Percentiles rank a stretch among this genome's conserved stretches.
Evolutionary conservation across 1,140 invertebrate genomes (phyloP).

Genomic region (Acyrthosiphon pisum): DNA sequence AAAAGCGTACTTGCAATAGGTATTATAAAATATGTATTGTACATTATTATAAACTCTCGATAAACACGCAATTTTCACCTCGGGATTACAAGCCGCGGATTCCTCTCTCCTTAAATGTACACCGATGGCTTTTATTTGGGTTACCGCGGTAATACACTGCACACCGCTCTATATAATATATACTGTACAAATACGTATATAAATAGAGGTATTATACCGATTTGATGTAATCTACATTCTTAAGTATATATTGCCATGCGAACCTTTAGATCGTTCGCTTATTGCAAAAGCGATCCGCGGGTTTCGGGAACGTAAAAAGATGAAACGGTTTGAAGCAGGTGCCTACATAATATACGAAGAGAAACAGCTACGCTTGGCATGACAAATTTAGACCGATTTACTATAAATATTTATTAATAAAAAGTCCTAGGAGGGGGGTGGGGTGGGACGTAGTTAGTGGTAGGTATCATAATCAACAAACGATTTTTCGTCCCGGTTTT

Average conservation of each 20-base stretch:
- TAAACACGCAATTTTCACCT: neutral
- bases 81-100: neutral
- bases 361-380: neutral
- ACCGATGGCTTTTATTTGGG: neutral
- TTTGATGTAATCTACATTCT: neutral
- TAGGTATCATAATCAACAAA: too few relatives aligned
- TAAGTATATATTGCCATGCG: neutral
- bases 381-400: neutral
- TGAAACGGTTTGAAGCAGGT: neutral
- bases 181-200: too few relatives aligned
- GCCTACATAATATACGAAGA: neutral
- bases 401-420: too few relatives aligned
- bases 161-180: too few relatives aligned
- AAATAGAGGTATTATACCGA: neutral
- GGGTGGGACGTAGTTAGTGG: too few relatives aligned
- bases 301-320: neutral
- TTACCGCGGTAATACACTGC: neutral
- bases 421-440: rapidly evolving
- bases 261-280: neutral
- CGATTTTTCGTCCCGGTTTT: neutral
- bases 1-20: neutral
- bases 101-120: neutral
- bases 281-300: neutral
- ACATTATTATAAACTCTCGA: neutral
- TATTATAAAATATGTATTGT: neutral